phyloP scores from a whole-genome alignment of 2,888 invertebrate species.

The Hyposoter dolosus region DNA sequence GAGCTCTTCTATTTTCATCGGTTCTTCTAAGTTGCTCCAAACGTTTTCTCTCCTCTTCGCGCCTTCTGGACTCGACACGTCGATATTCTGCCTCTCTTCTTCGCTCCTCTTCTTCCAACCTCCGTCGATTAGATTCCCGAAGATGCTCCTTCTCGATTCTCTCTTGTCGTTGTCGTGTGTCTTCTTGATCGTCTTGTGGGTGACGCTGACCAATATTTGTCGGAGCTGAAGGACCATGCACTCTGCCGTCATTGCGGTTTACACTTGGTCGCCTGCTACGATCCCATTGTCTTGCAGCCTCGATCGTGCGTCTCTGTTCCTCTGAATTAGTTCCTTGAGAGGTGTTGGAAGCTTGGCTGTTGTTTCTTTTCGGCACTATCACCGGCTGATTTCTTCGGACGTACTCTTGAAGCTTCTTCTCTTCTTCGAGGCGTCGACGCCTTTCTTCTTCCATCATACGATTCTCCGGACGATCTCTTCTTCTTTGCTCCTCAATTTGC shows the following conservation, averaged over 20 bases:
- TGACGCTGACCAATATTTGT: conserved; percentile 67
- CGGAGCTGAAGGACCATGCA: conserved; percentile 75
- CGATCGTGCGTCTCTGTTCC: conserved; percentile 67
- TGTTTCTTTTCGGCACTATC: conserved; percentile 63
- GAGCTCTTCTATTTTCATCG: conserved; percentile 65
- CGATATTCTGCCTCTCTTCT: conserved; percentile 72
- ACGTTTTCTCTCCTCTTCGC: conserved; percentile 64
- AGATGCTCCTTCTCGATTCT: conserved; percentile 53
- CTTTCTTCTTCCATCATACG: conserved; percentile 61
- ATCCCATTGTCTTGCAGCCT: conserved; percentile 68
- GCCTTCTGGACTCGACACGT: conserved; percentile 70
- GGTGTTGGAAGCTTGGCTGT: conserved; percentile 31
- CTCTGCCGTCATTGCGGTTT: conserved; percentile 63
- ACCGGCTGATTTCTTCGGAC: conserved; percentile 78
- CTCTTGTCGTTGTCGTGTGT: conserved; percentile 61
- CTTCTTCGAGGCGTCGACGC: conserved; percentile 67
- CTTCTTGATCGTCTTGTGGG: conserved; percentile 55
- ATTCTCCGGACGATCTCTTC: conserved; percentile 45
- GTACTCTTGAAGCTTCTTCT: conserved; percentile 77
- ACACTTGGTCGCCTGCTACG: conserved; percentile 55
- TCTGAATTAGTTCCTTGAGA: conserved; percentile 45
- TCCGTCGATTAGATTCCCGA: conserved; percentile 39
- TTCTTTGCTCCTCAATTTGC: conserved; percentile 40
- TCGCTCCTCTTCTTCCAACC: conserved; percentile 56
- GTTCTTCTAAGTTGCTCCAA: conserved; percentile 60